Conservation (phyloP, 2,113 vertebrate species). For the Platichthys stellatus region DNA sequence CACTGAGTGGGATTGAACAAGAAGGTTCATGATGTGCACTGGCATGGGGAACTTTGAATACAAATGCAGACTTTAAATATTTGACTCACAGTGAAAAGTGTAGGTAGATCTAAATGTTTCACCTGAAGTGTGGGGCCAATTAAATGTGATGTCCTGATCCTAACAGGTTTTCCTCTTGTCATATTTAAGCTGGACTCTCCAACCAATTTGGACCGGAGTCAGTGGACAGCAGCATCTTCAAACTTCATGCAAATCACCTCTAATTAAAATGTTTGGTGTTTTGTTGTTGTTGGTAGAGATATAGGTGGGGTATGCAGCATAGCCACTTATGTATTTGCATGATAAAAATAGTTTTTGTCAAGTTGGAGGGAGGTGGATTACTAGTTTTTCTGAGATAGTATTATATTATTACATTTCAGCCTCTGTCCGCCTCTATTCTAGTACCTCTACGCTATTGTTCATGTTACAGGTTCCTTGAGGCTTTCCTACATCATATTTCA, state of each 20-base stretch:
- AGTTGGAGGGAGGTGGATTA: background rate
- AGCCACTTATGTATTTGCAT: background rate
- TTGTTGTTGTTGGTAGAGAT: background rate
- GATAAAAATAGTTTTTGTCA: background rate
- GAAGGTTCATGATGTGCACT: background rate
- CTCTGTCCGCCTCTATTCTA: too few species aligned
- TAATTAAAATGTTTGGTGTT: conserved; percentile 6
- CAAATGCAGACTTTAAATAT: conserved; percentile 19
- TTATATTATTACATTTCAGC: background rate
- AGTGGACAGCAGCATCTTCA: conserved; percentile 2
- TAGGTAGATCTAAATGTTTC: conserved; percentile 21
- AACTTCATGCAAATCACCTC: conserved; percentile 4
- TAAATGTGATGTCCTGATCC: conserved; percentile 23
- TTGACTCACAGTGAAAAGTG: conserved; percentile 21
- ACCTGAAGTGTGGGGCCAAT: conserved; percentile 34
- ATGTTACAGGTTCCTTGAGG: too few species aligned
- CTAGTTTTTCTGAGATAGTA: background rate
- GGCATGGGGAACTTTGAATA: conserved; percentile 11
- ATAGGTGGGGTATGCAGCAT: background rate
- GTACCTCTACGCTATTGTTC: too few species aligned
- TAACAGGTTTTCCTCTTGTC: background rate
- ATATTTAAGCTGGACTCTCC: conserved; percentile 21
- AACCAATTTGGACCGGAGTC: conserved; percentile 9
- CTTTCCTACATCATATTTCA: background rate
- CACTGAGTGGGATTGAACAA: background rate